A percentile compares a stretch with the other conserved stretches of the same genome.
Conservation (phyloP, 2,888 invertebrate genomes). For the Conomelus anceps region DNA sequence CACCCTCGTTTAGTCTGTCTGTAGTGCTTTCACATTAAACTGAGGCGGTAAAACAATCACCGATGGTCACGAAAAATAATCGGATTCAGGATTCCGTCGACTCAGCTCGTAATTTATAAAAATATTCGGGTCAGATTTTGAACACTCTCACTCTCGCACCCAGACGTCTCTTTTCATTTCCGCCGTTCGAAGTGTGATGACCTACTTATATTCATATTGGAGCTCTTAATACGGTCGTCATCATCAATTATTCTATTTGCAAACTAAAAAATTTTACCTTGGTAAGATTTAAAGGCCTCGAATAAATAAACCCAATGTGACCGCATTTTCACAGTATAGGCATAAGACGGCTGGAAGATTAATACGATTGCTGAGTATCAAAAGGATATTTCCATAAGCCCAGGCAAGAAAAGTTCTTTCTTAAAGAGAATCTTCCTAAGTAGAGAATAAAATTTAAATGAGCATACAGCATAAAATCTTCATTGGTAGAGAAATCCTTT, state of each 20-base stretch:
- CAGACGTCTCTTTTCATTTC: neutral
- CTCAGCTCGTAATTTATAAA: neutral
- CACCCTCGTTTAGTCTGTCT: neutral
- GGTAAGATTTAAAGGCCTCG: neutral
- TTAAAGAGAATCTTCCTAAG: too few relatives aligned
- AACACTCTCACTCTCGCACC: neutral
- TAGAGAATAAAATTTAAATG: too few relatives aligned
- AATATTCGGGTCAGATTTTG: neutral
- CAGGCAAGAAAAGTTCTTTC: too few relatives aligned
- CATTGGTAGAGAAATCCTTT: too few relatives aligned
- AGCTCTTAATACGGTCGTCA: neutral
- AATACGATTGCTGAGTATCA: neutral
- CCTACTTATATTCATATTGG: neutral
- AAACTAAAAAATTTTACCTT: neutral
- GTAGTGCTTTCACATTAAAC: neutral
- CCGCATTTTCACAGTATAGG: neutral
- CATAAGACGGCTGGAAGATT: neutral
- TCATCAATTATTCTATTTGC: neutral
- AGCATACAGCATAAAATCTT: too few relatives aligned
- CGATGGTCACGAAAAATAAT: neutral
- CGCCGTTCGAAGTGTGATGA: neutral
- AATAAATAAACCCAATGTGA: neutral
- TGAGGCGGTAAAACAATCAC: neutral
- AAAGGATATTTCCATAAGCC: too few relatives aligned
- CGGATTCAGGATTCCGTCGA: neutral